Percentiles rank a stretch among this genome's conserved stretches.
Evolutionary conservation across 2,888 invertebrate species (phyloP).

Genomic region (Ferdinandea cuprea): DNA sequence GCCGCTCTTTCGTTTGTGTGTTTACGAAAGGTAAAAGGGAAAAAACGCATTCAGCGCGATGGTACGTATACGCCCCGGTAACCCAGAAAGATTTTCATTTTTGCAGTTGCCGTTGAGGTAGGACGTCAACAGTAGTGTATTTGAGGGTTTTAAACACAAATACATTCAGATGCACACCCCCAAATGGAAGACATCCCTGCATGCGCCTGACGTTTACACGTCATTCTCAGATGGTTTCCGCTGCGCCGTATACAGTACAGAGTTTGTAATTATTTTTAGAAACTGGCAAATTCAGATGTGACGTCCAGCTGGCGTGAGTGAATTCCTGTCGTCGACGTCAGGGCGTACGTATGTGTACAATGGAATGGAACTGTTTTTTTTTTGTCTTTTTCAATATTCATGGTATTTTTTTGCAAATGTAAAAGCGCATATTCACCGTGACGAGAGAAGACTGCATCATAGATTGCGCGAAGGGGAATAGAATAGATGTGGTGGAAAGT

Average conservation of each 20-base stretch:
- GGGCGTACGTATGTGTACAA: slow-evolving; percentile 39
- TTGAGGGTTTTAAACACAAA: slow-evolving; percentile 31
- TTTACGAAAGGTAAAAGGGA: slow-evolving; percentile 65
- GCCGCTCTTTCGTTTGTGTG: slow-evolving; percentile 42
- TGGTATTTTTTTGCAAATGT: slow-evolving; percentile 14
- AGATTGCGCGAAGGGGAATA: slow-evolving; percentile 16
- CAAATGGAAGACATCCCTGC: slow-evolving; percentile 11
- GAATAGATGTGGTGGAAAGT: slow-evolving; percentile 30
- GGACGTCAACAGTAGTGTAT: slow-evolving; percentile 19
- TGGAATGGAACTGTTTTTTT: slow-evolving; percentile 27
- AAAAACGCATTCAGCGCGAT: slow-evolving; percentile 40
- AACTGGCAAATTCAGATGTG: slow-evolving; percentile 54
- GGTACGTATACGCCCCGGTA: slow-evolving; percentile 72
- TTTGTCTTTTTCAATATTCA: slow-evolving; percentile 11
- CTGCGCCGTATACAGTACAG: too few relatives aligned
- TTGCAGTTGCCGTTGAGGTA: slow-evolving; percentile 60
- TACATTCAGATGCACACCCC: not conserved
- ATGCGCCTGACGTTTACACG: slow-evolving; percentile 10
- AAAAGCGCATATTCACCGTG: slow-evolving; percentile 57
- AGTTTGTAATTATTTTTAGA: slow-evolving; percentile 68
- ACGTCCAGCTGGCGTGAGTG: slow-evolving; percentile 69
- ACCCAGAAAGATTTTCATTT: slow-evolving; percentile 32
- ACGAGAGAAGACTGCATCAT: slow-evolving; percentile 55
- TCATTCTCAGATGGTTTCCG: slow-evolving; percentile 30
- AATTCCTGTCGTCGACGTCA: slow-evolving; percentile 61